Evolutionary conservation across 2,888 invertebrate genomes (phyloP).

Genomic region (Pristionchus fissidentatus): DNA sequence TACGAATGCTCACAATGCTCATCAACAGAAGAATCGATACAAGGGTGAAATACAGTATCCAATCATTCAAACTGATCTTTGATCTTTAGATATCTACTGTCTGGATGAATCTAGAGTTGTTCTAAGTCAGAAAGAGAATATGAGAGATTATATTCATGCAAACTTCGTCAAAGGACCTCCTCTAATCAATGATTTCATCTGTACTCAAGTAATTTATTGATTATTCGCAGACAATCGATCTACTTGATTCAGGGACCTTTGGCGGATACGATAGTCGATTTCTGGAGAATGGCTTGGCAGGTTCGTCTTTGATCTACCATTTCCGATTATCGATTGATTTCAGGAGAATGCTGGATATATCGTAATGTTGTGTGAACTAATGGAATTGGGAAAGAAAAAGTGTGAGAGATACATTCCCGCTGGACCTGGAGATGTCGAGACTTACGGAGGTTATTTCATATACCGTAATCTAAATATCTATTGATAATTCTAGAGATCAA

Average conservation of each 20-base stretch:
- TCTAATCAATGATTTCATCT: slow-evolving; percentile 30
- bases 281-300: slow-evolving; percentile 63
- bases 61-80: neutral
- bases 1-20: slow-evolving; percentile 36
- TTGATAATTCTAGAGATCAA: slow-evolving; percentile 17
- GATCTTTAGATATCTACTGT: slow-evolving; percentile 25
- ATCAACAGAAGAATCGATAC: slow-evolving; percentile 28
- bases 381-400: slow-evolving; percentile 55
- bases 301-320: neutral
- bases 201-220: neutral
- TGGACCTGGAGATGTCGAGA: slow-evolving; percentile 12
- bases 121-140: slow-evolving; percentile 8
- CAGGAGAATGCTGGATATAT: slow-evolving; percentile 54
- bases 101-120: slow-evolving; percentile 21
- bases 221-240: neutral
- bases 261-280: slow-evolving; percentile 57
- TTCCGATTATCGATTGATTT: neutral
- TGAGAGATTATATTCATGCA: slow-evolving; percentile 59
- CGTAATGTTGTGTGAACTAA: slow-evolving; percentile 57
- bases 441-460: slow-evolving; percentile 5
- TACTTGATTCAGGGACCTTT: slow-evolving; percentile 56
- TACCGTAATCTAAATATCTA: neutral
- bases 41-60: slow-evolving; percentile 18
- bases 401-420: slow-evolving; percentile 21
- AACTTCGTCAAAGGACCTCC: slow-evolving; percentile 52